A percentile compares a stretch with the other conserved stretches of the same genome.
These are phyloP conservation scores for Orcinus orca DNA, from an alignment of 2,113 vertebrate genomes.

Conservation along the genomic window DNA sequence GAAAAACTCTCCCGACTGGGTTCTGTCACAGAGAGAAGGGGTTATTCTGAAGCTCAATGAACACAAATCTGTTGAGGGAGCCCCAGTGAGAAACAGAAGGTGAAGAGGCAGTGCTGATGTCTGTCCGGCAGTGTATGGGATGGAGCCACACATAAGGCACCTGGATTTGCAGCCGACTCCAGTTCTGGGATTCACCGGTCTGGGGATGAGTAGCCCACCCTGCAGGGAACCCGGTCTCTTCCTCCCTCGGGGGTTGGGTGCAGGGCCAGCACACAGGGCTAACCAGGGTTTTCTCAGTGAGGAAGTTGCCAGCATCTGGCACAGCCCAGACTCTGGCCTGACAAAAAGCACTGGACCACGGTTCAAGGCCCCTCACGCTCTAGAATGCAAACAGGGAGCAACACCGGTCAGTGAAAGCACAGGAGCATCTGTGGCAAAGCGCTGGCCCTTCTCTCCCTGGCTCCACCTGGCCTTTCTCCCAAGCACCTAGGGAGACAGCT, in stretches of 20 bases:
- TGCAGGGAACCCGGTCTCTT: not conserved
- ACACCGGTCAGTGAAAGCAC: too few species aligned
- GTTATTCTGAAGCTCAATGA: not conserved
- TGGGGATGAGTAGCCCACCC: not conserved
- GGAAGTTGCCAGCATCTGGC: not conserved
- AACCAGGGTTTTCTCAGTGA: not conserved
- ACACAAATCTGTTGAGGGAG: not conserved
- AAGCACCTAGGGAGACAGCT: not conserved
- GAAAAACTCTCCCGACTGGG: not conserved
- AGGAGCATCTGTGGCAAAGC: not conserved
- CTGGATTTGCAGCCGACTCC: constrained; percentile 54
- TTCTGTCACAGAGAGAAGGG: not conserved
- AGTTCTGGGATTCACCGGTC: not conserved
- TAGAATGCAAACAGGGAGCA: not conserved
- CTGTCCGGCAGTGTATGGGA: not conserved
- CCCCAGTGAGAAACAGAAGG: not conserved
- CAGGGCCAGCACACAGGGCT: not conserved
- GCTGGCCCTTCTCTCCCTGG: not conserved
- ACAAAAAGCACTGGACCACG: not conserved
- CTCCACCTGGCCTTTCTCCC: not conserved
- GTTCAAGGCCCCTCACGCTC: not conserved
- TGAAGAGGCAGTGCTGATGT: not conserved
- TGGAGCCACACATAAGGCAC: constrained; percentile 77
- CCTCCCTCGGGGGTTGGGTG: not conserved
- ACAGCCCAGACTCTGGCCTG: not conserved